Evolutionary conservation across 64 coral and sea anemone species (phyloP).

Genomic region (Dendrophyllia cribrosa): DNA sequence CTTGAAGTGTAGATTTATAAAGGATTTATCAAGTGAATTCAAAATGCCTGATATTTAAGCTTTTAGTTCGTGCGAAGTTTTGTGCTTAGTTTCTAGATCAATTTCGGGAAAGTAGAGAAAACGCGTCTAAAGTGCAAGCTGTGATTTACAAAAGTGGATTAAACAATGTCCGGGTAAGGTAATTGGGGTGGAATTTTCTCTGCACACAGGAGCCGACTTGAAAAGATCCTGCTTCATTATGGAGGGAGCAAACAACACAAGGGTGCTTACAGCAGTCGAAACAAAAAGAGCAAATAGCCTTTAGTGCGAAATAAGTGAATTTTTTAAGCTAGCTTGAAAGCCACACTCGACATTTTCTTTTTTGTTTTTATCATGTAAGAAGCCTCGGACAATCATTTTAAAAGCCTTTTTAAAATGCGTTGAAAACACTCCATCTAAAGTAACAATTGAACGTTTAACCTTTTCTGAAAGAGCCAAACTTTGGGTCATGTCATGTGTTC

Average conservation of each 20-base stretch:
- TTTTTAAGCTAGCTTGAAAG: background rate
- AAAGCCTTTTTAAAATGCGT: background rate
- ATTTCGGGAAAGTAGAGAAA: background rate
- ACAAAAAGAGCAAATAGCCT: background rate
- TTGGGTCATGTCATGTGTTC: too few relatives aligned
- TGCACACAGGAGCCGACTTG: background rate
- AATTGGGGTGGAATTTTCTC: conserved; percentile 9
- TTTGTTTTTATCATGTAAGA: background rate
- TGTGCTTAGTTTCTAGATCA: background rate
- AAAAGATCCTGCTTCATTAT: background rate
- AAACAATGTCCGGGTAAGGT: background rate
- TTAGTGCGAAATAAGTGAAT: background rate
- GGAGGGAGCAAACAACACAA: background rate
- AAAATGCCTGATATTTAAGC: background rate
- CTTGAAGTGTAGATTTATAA: background rate
- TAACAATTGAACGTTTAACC: background rate
- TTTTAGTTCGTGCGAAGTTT: background rate
- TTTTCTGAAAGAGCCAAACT: too few relatives aligned
- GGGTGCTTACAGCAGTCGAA: background rate
- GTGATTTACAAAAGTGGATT: conserved; percentile 11
- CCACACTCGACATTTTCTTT: background rate
- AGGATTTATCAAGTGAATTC: background rate
- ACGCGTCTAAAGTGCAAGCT: background rate
- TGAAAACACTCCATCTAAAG: background rate
- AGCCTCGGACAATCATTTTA: background rate